These are phyloP conservation scores for Eciton burchellii DNA, from an alignment of 1,140 invertebrate genomes.

Conservation along the genomic window DNA sequence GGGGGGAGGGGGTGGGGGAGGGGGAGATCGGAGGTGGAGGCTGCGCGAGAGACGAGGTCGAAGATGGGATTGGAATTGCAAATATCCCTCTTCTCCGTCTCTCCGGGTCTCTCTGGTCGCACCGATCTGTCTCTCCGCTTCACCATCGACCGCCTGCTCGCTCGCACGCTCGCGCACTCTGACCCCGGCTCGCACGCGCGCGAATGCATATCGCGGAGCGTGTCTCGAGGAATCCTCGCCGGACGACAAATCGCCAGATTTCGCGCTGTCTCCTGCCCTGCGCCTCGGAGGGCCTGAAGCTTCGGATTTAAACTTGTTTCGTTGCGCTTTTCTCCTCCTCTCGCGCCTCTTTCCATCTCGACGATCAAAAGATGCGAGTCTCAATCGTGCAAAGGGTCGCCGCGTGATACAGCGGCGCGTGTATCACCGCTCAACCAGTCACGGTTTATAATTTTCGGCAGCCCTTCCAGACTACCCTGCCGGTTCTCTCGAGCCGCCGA, in stretches of 20 bases:
- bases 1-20: conserved; percentile 25
- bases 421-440: too few relatives aligned
- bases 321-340: not conserved
- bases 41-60: conserved; percentile 66
- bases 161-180: not conserved
- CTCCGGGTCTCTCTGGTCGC: conserved; percentile 44
- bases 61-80: conserved; percentile 76
- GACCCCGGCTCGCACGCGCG: conserved; percentile 38
- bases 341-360: too few relatives aligned
- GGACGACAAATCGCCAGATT: conserved; percentile 56
- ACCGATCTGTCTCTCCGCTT: conserved; percentile 56
- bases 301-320: conserved; percentile 43
- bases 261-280: not conserved
- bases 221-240: conserved; percentile 30
- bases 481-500: too few relatives aligned
- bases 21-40: conserved; percentile 39
- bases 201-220: conserved; percentile 45
- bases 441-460: too few relatives aligned
- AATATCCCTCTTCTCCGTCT: conserved; percentile 69
- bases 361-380: too few relatives aligned
- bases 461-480: too few relatives aligned
- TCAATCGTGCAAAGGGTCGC: too few relatives aligned
- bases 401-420: too few relatives aligned
- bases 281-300: not conserved
- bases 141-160: conserved; percentile 43